Base-by-base conservation (phyloP, 2,888 invertebrate species). In the Pseudanteris insignis region DNA sequence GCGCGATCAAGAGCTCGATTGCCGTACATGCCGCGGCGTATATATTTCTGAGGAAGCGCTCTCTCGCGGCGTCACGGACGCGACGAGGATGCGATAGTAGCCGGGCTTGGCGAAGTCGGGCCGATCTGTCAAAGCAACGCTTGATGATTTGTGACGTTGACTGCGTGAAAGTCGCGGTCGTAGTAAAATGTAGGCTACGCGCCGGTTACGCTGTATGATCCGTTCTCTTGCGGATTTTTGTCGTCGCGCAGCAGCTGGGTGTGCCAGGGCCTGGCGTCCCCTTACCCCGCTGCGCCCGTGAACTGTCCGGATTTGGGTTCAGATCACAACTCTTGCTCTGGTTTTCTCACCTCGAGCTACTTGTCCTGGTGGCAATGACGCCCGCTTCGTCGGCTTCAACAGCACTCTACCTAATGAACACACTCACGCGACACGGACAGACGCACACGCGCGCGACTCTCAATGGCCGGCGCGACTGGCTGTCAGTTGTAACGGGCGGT, bases 381-480 rank as follows among this genome's bases (percentile, higher is more conserved):
- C 32, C n/a, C 32, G 30, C 30, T 2, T 7, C 1, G 28, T 30
- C 13, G 12, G 2, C 10, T n/a, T n/a, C n/a, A n/a, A n/a, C n/a
- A n/a, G n/a, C n/a, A n/a, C n/a, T n/a, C n/a, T n/a, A n/a, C n/a
- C n/a, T n/a, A n/a, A n/a, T n/a, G n/a, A n/a, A n/a, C n/a, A n/a
- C n/a, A n/a, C n/a, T n/a, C n/a, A n/a, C n/a, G n/a, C n/a, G 10
- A 28, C 28, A 11, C 28, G 6, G 10, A 34, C 34, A 34, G 25
- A 61, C 48, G 47, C 38, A 30, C 38, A 59, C 60, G n/a, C n/a
- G n/a, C 59, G 66, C 67, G 66, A 60, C 67, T 69, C 65, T 64
- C 64, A 71, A 71, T 69, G 69, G 71, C 66, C 67, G 69, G 47
- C 55, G 40, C 50, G 51, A 38, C 68, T 69, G 67, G 66, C 64